Base-by-base conservation (phyloP, 1,140 invertebrate species). In the Pantala flavescens region DNA sequence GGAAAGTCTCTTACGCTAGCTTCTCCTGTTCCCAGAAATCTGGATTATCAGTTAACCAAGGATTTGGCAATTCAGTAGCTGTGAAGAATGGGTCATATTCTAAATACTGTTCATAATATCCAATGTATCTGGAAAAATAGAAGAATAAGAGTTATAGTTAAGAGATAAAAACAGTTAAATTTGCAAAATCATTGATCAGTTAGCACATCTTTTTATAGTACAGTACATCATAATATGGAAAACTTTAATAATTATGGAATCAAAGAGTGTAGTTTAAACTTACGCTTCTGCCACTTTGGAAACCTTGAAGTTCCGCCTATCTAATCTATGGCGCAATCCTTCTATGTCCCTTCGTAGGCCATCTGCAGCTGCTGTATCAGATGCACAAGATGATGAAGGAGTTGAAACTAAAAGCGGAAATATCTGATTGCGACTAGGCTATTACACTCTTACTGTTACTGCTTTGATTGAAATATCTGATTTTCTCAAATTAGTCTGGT, bases 11-110 rank as follows among this genome's bases (percentile, higher is more conserved):
- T 85, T 83, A 95, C 93, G 89, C 92, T 80, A 90, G 88, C 83
- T 92, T 94, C 80, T 97, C 94, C 80, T 91, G 89, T 78, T 99
- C 97, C 98, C 98, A 99, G 80, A 96, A 92, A 80, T 99, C 98
- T 9, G 93, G 90, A 81, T 89, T 97, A 81, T 99, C 98, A 24
- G 91, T 91, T 77, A 97, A 89, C 98, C 98, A 99, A 0, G 98
- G 98, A 87, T 99, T 99, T 36, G 93, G 90, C 79, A 95, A 91
- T 82, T 97, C 95, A 0, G 93, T 91, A 42, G 91, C 87, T 7
- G 92, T 93, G 76, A 98, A 89, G 84, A 97, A 95, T 71, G 93
- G 90, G 85, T 98, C 96, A 82, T 98, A 99, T 82, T 99, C 96
- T 75, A 89, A 87, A 84, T 99, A 98, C 84, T 98, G 97, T 81